Conservation (phyloP, 1,140 invertebrate species). For the Micrasema longulum region DNA sequence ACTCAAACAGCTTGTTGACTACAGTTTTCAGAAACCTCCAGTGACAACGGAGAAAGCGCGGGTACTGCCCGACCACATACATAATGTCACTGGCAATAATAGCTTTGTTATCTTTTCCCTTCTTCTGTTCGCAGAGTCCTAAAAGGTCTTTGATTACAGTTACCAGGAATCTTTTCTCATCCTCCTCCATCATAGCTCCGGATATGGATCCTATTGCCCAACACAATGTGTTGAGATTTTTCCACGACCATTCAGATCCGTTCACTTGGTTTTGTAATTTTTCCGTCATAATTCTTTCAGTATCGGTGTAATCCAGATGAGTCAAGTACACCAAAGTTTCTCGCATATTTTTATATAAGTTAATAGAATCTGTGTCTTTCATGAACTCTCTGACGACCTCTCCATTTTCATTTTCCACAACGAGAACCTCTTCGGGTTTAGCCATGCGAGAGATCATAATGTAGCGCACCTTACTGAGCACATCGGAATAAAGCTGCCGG, state of each 20-base stretch:
- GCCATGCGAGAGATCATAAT: conserved; percentile 99
- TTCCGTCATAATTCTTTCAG: conserved; percentile 98
- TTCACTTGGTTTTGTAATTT: conserved; percentile 99
- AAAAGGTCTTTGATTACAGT: conserved; percentile 99
- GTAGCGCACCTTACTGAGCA: conserved; percentile 92
- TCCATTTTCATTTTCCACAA: conserved; percentile 99
- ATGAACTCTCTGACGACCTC: conserved; percentile 99
- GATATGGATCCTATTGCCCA: conserved; percentile 99
- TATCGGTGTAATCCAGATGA: conserved; percentile 97
- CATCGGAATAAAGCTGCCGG: conserved; percentile 81
- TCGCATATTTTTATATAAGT: conserved; percentile 99
- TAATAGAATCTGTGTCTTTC: conserved; percentile 99
- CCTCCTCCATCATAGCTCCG: conserved; percentile 98
- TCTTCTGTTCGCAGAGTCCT: conserved; percentile 98
- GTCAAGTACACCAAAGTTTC: conserved; percentile 99
- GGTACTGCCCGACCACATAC: conserved; percentile 99
- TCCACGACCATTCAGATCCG: conserved; percentile 99
- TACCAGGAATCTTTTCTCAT: conserved; percentile 98
- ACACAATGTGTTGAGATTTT: conserved; percentile 98
- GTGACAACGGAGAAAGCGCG: conserved; percentile 97
- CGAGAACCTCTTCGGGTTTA: conserved; percentile 99
- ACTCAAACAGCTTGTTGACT: conserved; percentile 99
- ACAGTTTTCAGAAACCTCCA: conserved; percentile 99
- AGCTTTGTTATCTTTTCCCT: conserved; percentile 99
- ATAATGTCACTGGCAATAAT: conserved; percentile 99